Percentiles rank a stretch among this genome's conserved stretches.
These are phyloP conservation scores for Ovibos moschatus DNA, from an alignment of 2,113 vertebrate species.

Conservation along the genomic window DNA sequence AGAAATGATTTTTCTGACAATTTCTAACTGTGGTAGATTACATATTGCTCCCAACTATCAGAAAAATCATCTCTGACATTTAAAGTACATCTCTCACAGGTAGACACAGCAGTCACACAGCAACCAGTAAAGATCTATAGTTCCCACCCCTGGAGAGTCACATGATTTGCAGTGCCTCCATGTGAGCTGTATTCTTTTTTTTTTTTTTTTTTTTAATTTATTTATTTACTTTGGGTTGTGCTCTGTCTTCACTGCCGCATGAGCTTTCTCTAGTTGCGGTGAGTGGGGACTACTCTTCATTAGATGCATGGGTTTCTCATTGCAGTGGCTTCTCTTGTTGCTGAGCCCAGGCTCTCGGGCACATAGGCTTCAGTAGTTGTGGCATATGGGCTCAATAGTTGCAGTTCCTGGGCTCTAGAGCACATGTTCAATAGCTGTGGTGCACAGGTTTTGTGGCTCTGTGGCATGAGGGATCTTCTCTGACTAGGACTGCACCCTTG, in stretches of 20 bases:
- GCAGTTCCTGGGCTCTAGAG: neutral
- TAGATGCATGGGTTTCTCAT: neutral
- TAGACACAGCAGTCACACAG: neutral
- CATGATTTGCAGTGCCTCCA: neutral
- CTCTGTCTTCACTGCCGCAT: neutral
- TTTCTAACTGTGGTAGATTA: conserved; percentile 56
- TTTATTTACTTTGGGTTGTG: neutral
- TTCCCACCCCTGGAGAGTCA: neutral
- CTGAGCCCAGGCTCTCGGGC: neutral
- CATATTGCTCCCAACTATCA: conserved; percentile 53
- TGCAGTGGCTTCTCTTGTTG: neutral
- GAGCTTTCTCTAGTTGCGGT: neutral
- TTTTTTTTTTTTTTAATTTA: neutral
- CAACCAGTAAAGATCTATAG: neutral
- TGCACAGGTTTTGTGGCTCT: neutral
- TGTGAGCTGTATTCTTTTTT: neutral
- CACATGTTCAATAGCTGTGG: neutral
- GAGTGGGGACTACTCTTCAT: neutral
- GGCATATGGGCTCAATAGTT: neutral
- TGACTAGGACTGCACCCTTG: neutral
- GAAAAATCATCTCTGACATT: conserved; percentile 61
- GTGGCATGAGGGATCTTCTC: neutral
- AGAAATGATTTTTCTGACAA: conserved; percentile 66
- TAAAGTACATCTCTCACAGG: conserved; percentile 38
- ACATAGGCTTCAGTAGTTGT: neutral